Evolutionary conservation across 2,888 invertebrate species (phyloP), one percentile per base, ranked within the genome.

Genomic region (Hydrotaea diabolus): DNA sequence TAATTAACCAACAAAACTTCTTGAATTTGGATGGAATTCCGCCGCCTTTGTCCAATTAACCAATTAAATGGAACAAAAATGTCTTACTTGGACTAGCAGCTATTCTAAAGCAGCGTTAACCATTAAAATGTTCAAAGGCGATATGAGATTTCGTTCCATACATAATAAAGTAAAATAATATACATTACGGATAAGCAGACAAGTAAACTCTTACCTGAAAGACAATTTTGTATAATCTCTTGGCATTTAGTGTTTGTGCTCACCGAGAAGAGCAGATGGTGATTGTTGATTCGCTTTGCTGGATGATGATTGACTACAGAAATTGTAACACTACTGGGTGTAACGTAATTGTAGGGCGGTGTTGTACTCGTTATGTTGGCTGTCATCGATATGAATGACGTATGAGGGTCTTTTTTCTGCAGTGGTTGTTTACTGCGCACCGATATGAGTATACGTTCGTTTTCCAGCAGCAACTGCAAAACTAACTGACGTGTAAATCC

Each of bases 401-500:
- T 76, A 59, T 82, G 82, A 0, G 88, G 87, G 59, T 92, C 92
- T 4, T 90, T 89, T 21, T 90, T 90, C 75, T 92, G 91, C 46
- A 92, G 82, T 0, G 92, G 89, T 80, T 91, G 90, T 64, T 91
- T 90, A 74, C 92, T 93, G 88, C 93, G 93, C 80, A 98, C 94
- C 87, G 96, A 96, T 26, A 98, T 96, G 26, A 95, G 94, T 84
- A 96, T 95, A 88, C 96, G 96, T 93, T 98, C 97, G 89, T 96
- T 96, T 89, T 98, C 97, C 85, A 98, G 93, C 86, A 98, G 93
- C 78, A 98, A 94, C 89, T 98, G 97, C 76, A 98, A 93, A 86
- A 98, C 95, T 80, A 98, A 93, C 75, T 98, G 95, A 36, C 98
- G 94, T 55, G 97, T 96, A 93, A 98, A 98, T 8, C 98, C 97